Conservation (phyloP, 1,140 invertebrate species). For the Neotoxoptera formosana region DNA sequence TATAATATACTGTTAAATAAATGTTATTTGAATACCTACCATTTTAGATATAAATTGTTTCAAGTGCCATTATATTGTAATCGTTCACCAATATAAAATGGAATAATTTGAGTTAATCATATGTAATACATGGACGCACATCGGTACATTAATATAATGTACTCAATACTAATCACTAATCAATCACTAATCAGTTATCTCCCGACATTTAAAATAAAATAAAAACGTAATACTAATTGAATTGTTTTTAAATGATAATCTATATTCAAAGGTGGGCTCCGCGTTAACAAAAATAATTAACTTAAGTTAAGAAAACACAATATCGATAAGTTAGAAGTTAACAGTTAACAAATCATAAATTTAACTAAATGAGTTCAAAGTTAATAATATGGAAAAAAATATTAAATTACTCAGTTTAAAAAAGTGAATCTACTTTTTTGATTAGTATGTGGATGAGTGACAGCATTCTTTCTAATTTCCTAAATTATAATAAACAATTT, state of each 20-base stretch:
- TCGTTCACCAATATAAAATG: neutral
- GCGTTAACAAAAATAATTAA: neutral
- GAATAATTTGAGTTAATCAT: neutral
- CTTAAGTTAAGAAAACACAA: no score
- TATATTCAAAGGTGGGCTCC: neutral
- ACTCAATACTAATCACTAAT: neutral
- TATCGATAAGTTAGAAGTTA: no score
- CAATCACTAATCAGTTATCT: neutral
- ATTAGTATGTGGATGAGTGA: no score
- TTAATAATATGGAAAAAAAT: no score
- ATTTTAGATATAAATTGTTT: neutral
- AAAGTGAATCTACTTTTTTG: no score
- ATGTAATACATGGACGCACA: neutral
- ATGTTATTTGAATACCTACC: neutral
- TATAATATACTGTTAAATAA: slow-evolving; percentile 4
- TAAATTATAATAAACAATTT: no score
- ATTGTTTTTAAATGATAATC: no score
- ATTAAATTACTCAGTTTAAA: no score
- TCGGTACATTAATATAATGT: neutral
- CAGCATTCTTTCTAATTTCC: no score
- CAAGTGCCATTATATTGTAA: neutral
- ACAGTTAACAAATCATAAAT: no score
- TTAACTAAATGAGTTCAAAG: no score
- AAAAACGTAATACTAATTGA: neutral
- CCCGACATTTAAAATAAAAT: neutral